Evolutionary conservation across 2,113 vertebrate species (phyloP), one percentile per base, ranked within the genome.

Genomic region (Gallinago undulata): DNA sequence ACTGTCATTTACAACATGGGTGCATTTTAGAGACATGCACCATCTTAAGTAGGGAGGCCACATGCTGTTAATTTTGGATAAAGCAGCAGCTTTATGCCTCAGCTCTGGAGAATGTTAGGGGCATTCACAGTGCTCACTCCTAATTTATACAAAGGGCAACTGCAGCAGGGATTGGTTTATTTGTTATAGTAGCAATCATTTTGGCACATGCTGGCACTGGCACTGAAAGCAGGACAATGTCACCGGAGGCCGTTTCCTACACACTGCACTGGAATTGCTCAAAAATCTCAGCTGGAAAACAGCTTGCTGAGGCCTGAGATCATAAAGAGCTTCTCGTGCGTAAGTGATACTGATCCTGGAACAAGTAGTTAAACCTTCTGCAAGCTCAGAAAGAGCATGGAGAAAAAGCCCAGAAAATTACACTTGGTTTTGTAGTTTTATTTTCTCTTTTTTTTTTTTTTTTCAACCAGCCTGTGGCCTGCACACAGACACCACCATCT

Each of bases 241-340:
- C 89, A 95, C 93, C 94, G 92, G 84, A 81, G 95, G 94, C 19
- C 6, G 78, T 97, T 96, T 97, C 97, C 95, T 96, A 90, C 92
- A 76, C 96, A 24, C 31, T 11, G 43, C 25, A 17, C 14, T 84
- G 84, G 35, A 55, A 73, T 2, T 67, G 90, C 69, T 90, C 89
- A 97, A 95, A 96, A 96, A 96, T 96, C 80, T 47, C 91, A 9
- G 6, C 72, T 94, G 94, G 91, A 77, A 90, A 89, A n/a, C 25
- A 80, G 39, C 73, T 75, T 47, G 75, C 39, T 28, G 59, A 68
- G 55, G 33, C 18, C 60, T 89, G 88, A 87, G 91, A 57, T 48
- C 66, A 23, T 24, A 67, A 89, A 94, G 82, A 56, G 66, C 79
- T 86, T 82, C 91, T 90, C 6, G 1, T 75, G 76, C 2, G 1